Evolutionary conservation across 1,140 invertebrate genomes (phyloP).

Genomic region (Vollenhovia emeryi): DNA sequence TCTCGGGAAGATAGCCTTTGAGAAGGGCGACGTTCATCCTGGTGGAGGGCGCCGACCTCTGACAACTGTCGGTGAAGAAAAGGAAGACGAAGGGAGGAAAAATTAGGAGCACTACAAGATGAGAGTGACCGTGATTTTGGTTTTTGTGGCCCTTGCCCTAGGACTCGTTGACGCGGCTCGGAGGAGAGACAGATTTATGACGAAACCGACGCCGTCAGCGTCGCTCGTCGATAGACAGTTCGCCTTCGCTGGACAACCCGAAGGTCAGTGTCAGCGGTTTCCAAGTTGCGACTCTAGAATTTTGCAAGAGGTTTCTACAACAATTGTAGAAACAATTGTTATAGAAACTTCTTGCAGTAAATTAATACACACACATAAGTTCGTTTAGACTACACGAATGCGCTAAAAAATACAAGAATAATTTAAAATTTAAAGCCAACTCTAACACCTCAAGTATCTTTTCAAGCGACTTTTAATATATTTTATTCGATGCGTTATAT

Average conservation of each 20-base stretch:
- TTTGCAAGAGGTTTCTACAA: not conserved
- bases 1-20: not conserved
- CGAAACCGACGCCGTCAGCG: not conserved
- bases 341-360: not conserved
- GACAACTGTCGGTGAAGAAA: not conserved
- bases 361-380: not conserved
- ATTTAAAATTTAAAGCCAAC: not conserved
- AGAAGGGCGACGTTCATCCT: not conserved
- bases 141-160: constrained; percentile 32
- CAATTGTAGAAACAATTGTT: not conserved
- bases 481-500: not conserved
- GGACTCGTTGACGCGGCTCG: constrained; percentile 48
- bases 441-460: not conserved
- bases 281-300: not conserved
- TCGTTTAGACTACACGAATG: not conserved
- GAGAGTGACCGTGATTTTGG: constrained; percentile 29
- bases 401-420: not conserved
- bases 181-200: constrained; percentile 42
- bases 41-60: not conserved
- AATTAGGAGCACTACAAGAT: not conserved
- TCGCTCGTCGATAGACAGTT: constrained; percentile 63
- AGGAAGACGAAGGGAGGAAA: not conserved
- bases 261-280: constrained; percentile 72
- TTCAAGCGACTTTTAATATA: not conserved
- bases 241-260: constrained; percentile 68